phyloP scores from a whole-genome alignment of 2,888 invertebrate species.

The Amiota mariae region DNA sequence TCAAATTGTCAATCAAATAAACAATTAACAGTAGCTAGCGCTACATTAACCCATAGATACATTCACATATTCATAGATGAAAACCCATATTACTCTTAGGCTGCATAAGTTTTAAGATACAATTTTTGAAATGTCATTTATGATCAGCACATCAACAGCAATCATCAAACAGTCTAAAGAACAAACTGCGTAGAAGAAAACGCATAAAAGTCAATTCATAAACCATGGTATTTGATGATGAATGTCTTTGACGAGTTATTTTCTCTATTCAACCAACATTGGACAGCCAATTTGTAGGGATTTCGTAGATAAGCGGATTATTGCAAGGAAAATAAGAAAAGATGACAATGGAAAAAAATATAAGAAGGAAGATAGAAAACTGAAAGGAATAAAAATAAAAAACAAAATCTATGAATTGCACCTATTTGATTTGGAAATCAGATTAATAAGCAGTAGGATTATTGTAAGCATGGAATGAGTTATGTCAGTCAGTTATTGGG shows the following conservation, averaged over 20 bases:
- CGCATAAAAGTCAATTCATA: conserved; percentile 8
- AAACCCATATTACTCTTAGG: conserved; percentile 10
- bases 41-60: neutral
- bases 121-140: neutral
- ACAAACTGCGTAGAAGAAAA: neutral
- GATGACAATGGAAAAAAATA: conserved; percentile 13
- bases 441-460: conserved; percentile 62
- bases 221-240: conserved; percentile 10
- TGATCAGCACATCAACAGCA: conserved; percentile 10
- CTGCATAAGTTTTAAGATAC: neutral
- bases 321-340: conserved; percentile 15
- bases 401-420: conserved; percentile 46
- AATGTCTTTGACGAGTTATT: neutral
- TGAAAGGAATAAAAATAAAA: neutral
- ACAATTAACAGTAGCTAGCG: conserved; percentile 17
- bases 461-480: conserved; percentile 34
- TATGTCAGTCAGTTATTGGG: neutral
- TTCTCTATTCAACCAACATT: neutral
- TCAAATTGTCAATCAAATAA: conserved; percentile 26
- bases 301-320: conserved; percentile 63
- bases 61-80: neutral
- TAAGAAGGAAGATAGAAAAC: neutral
- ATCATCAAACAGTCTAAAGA: neutral
- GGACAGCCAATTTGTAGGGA: conserved; percentile 61
- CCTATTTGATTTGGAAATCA: conserved; percentile 59